Evolutionary conservation across 1,140 invertebrate species (phyloP).

Genomic region (Vanessa atalanta): DNA sequence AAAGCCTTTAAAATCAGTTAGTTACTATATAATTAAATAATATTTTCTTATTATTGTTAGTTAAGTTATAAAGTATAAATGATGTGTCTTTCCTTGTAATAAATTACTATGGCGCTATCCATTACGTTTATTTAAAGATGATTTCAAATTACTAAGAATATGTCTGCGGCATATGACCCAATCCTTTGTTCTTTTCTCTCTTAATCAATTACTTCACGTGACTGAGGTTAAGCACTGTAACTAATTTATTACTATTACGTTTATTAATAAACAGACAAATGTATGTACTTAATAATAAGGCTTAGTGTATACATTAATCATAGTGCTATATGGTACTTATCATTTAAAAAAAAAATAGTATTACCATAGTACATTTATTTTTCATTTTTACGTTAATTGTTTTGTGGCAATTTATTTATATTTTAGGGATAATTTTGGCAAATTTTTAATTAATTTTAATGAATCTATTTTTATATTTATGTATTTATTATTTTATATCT

Average conservation of each 20-base stretch:
- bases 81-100: neutral
- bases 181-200: neutral
- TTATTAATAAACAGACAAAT: constrained; percentile 7
- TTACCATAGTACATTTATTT: no score
- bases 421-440: no score
- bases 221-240: neutral
- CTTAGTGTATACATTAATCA: neutral
- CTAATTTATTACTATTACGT: constrained; percentile 4
- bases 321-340: neutral
- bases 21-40: neutral
- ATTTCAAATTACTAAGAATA: neutral
- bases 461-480: no score
- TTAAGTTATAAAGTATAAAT: neutral
- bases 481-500: no score
- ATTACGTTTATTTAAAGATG: neutral
- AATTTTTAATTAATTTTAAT: no score
- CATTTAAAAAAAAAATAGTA: no score
- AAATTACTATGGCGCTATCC: neutral
- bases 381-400: no score
- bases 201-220: neutral
- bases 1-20: no score
- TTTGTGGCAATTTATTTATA: no score
- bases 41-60: neutral
- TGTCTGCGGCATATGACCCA: neutral
- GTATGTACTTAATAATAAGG: neutral